phyloP scores from a whole-genome alignment of 2,797 vertebrate genomes.

The Manis crassicaudata region DNA sequence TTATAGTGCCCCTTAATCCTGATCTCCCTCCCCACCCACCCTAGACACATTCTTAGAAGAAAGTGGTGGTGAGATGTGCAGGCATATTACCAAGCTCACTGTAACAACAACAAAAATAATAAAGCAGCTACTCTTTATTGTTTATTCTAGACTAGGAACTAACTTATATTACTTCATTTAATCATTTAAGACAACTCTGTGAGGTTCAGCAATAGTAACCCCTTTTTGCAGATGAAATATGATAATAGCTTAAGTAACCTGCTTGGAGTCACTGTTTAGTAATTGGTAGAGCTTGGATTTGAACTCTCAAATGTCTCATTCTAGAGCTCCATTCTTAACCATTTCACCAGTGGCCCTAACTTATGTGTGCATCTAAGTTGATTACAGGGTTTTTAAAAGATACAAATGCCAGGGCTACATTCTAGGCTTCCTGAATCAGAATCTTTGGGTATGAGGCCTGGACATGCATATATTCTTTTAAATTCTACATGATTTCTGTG shows the following conservation, averaged over 20 bases:
- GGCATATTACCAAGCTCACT: not conserved
- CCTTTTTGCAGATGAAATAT: slow-evolving; percentile 28
- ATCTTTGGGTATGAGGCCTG: not conserved
- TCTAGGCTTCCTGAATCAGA: slow-evolving; percentile 14
- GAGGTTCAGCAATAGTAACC: not conserved
- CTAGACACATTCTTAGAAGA: not conserved
- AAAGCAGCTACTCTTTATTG: not conserved
- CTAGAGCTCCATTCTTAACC: slow-evolving; percentile 3
- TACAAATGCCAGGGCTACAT: not conserved
- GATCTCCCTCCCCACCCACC: no score
- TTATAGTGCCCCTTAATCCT: no score
- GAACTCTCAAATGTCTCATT: not conserved
- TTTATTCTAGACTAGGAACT: not conserved
- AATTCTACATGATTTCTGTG: not conserved
- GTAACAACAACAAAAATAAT: not conserved
- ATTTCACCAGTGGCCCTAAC: not conserved
- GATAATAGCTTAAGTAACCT: slow-evolving; percentile 10
- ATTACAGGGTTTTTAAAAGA: not conserved
- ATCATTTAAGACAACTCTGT: slow-evolving; percentile 5
- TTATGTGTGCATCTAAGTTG: not conserved
- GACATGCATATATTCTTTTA: not conserved
- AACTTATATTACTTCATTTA: not conserved
- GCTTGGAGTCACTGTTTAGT: not conserved
- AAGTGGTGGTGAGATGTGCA: not conserved
- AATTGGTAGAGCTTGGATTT: not conserved